Percentiles rank a stretch among this genome's conserved stretches.
phyloP scores from a whole-genome alignment of 1,140 invertebrate genomes.

The Aporrectodea caliginosa region DNA sequence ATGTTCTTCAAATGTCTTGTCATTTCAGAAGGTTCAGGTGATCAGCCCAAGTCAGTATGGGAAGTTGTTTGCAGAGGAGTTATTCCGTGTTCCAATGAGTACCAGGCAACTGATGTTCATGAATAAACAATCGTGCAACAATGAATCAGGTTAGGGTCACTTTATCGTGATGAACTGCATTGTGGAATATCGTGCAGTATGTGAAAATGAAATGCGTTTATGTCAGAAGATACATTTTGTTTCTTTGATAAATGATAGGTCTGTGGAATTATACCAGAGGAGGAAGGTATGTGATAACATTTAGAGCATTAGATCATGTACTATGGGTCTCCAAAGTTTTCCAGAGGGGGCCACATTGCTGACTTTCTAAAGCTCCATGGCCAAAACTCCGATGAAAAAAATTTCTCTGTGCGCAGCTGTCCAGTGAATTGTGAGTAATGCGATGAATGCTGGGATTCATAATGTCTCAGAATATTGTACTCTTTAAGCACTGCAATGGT shows the following conservation, averaged over 20 bases:
- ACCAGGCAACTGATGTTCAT: conserved; percentile 58
- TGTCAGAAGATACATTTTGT: neutral
- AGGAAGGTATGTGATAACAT: no score
- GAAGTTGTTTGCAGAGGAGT: conserved; percentile 69
- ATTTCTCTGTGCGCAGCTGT: no score
- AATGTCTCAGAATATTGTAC: no score
- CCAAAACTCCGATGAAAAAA: no score
- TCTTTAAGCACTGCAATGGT: no score
- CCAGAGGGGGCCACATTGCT: no score
- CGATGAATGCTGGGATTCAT: no score
- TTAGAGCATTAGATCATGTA: no score
- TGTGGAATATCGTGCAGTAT: neutral
- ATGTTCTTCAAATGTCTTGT: conserved; percentile 6
- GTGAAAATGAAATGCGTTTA: neutral
- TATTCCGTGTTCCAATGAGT: conserved; percentile 71
- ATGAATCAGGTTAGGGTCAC: neutral
- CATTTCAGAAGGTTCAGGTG: conserved; percentile 68
- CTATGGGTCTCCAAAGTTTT: no score
- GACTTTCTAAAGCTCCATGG: no score
- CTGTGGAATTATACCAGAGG: neutral
- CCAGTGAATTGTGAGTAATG: no score
- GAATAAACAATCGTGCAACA: neutral
- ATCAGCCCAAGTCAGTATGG: conserved; percentile 68
- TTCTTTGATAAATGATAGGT: neutral
- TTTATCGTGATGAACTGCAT: neutral